phyloP scores from a whole-genome alignment of 2,797 vertebrate species.

The Dendrocincla fuliginosa region DNA sequence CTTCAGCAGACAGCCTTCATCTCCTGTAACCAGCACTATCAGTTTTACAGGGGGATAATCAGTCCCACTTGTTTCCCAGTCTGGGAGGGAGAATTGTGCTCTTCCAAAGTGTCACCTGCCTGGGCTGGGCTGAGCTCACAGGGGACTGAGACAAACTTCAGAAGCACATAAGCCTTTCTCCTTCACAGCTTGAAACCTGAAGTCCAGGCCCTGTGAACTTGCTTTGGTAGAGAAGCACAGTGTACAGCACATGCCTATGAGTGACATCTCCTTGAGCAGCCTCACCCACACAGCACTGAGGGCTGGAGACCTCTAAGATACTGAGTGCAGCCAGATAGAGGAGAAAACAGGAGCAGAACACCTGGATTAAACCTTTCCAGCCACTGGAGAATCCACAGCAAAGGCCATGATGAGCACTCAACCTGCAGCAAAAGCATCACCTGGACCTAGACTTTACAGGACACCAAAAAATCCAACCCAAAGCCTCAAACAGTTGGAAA shows the following conservation, averaged over 20 bases:
- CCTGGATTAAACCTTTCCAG: not conserved
- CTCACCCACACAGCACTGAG: not conserved
- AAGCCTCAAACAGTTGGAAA: not conserved
- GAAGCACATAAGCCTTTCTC: not conserved
- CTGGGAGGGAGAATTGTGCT: fast-evolving
- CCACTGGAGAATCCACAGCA: not conserved
- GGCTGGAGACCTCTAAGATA: not conserved
- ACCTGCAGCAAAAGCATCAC: not conserved
- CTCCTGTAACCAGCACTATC: not conserved
- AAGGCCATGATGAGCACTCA: not conserved
- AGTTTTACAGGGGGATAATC: not conserved
- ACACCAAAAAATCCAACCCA: not conserved
- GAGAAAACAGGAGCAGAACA: not conserved
- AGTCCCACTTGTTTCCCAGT: not conserved
- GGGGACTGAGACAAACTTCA: not conserved
- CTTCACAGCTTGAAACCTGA: not conserved
- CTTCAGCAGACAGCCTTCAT: not conserved
- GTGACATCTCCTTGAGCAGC: not conserved
- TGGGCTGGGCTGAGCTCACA: not conserved
- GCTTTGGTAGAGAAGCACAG: not conserved
- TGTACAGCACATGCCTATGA: not conserved
- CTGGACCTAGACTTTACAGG: fast-evolving
- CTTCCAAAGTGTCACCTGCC: not conserved
- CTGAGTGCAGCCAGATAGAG: not conserved
- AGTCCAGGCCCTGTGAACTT: not conserved